A percentile compares a stretch with the other conserved stretches of the same genome.
These are phyloP conservation scores for Digitonthophagus gazella DNA, from an alignment of 2,888 invertebrate genomes.

Conservation along the genomic window DNA sequence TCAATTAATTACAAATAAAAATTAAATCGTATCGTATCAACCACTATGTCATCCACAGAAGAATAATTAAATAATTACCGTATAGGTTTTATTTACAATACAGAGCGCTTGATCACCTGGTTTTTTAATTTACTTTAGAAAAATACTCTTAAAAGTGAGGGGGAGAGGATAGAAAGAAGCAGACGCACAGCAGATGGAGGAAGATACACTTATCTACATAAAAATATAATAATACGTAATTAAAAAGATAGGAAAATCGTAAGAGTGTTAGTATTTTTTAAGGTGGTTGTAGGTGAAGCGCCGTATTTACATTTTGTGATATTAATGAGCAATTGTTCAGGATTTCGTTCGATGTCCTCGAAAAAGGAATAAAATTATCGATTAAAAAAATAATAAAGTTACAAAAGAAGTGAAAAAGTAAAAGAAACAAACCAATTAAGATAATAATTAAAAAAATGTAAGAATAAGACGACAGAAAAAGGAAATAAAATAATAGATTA, in stretches of 20 bases:
- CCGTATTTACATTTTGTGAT: constrained; percentile 13
- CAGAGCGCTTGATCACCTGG: constrained; percentile 1
- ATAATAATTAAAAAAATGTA: not conserved
- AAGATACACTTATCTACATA: constrained; percentile 5
- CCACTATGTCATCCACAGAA: constrained; percentile 15
- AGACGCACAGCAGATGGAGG: not conserved
- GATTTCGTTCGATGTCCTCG: constrained; percentile 18
- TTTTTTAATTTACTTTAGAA: not conserved
- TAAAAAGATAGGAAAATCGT: constrained; percentile 5
- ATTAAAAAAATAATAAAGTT: constrained; percentile 5
- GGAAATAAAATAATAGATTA: not conserved
- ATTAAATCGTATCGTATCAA: constrained; percentile 4
- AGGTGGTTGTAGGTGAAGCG: not conserved
- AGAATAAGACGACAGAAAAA: not conserved
- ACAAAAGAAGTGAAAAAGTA: constrained; percentile 6
- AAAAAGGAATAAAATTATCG: constrained; percentile 8
- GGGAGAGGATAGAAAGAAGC: not conserved
- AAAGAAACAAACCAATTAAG: constrained; percentile 4
- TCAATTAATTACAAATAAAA: constrained; percentile 14
- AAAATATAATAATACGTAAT: not conserved
- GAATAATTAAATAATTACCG: constrained; percentile 12
- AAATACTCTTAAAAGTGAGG: not conserved
- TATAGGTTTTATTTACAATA: constrained; percentile 13
- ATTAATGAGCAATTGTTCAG: constrained; percentile 29
- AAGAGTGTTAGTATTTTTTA: not conserved